Evolutionary conservation across 2,888 invertebrate genomes (phyloP).

Genomic region (Callyntrura guangdongensis): DNA sequence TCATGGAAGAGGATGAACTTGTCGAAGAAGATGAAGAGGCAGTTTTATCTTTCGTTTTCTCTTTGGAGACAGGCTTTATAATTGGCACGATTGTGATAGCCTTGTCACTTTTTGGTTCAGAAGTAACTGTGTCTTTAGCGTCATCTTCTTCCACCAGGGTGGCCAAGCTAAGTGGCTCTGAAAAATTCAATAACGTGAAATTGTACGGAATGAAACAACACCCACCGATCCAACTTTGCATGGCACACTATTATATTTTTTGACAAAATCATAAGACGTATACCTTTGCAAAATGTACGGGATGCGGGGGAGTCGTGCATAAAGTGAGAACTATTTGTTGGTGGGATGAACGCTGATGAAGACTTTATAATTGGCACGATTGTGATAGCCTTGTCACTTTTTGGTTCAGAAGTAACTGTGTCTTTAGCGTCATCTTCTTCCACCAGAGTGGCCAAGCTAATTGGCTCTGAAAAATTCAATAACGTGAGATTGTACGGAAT

Average conservation of each 20-base stretch:
- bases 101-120: not conserved
- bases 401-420: not conserved
- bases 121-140: not conserved
- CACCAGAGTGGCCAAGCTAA: slow-evolving; percentile 29
- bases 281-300: slow-evolving; percentile 59
- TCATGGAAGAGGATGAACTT: slow-evolving; percentile 69
- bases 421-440: slow-evolving; percentile 60
- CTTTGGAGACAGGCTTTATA: not conserved
- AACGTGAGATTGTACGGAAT: no score
- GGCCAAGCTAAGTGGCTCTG: slow-evolving; percentile 59
- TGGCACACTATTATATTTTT: no score
- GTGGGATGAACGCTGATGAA: slow-evolving; percentile 6
- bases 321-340: slow-evolving; percentile 5
- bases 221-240: no score
- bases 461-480: slow-evolving; percentile 54
- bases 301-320: slow-evolving; percentile 52
- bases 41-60: slow-evolving; percentile 19
- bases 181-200: no score
- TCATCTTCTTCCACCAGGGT: slow-evolving; percentile 65
- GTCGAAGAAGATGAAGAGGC: slow-evolving; percentile 50
- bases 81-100: not conserved
- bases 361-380: not conserved
- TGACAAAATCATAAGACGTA: no score
- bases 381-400: not conserved
- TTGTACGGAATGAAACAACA: no score